A percentile compares a stretch with the other conserved stretches of the same genome.
These are phyloP conservation scores for Neostethus bicornis DNA, from an alignment of 2,797 vertebrate species.

Conservation along the genomic window DNA sequence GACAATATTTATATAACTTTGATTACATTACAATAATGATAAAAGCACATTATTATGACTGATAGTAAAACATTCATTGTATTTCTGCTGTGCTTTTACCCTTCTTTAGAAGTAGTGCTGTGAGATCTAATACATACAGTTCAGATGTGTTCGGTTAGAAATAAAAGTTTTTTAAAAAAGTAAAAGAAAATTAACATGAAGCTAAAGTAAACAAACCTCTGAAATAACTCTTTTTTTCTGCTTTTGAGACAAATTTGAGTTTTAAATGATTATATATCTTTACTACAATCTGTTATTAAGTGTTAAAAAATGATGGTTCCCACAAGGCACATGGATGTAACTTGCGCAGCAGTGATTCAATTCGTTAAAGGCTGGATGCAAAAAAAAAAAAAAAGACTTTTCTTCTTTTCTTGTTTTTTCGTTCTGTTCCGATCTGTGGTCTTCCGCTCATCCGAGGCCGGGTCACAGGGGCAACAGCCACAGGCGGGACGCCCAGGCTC, in stretches of 20 bases:
- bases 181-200: constrained; percentile 37
- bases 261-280: background rate
- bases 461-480: no score
- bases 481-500: no score
- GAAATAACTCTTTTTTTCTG: background rate
- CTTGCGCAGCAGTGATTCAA: constrained; percentile 32
- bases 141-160: constrained; percentile 54
- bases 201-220: constrained; percentile 27
- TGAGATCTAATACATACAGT: constrained; percentile 60
- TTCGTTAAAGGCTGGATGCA: constrained; percentile 7
- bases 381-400: constrained; percentile 2
- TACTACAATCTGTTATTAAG: no score
- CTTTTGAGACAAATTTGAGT: constrained; percentile 22
- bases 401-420: constrained; percentile 8
- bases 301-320: no score
- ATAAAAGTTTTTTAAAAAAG: constrained; percentile 46
- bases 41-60: constrained; percentile 63
- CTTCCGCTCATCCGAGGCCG: no score
- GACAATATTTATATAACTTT: constrained; percentile 76
- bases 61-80: constrained; percentile 68
- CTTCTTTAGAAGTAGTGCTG: constrained; percentile 47
- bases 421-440: background rate
- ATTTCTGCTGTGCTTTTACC: constrained; percentile 46
- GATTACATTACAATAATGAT: constrained; percentile 73
- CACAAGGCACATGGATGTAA: constrained; percentile 59